Evolutionary conservation across 2,888 invertebrate species (phyloP).

Genomic region (Macaria notata): DNA sequence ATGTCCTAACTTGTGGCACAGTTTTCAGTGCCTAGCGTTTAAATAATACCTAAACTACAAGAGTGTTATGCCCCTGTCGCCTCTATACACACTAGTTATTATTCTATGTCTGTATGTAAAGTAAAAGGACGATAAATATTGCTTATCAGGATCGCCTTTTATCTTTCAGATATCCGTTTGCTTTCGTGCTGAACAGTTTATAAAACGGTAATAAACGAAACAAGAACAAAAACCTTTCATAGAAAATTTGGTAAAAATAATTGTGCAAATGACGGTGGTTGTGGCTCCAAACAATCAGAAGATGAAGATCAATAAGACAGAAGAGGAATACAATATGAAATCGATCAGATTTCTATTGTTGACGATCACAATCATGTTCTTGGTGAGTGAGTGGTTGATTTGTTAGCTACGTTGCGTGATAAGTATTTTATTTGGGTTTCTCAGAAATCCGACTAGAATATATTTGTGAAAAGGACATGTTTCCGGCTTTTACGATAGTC

Average conservation of each 20-base stretch:
- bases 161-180: constrained; percentile 40
- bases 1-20: too few species aligned
- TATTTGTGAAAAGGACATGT: too few species aligned
- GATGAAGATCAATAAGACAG: constrained; percentile 65
- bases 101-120: background rate
- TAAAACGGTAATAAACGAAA: background rate
- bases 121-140: constrained; percentile 29
- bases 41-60: too few species aligned
- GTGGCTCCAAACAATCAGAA: constrained; percentile 41
- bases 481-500: too few species aligned
- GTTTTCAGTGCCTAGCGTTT: too few species aligned
- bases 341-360: constrained; percentile 71
- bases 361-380: constrained; percentile 72
- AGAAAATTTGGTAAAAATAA: background rate
- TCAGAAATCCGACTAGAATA: too few species aligned
- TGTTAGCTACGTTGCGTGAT: constrained; percentile 1
- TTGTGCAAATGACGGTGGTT: constrained; percentile 36
- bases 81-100: too few species aligned
- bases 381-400: constrained; percentile 54
- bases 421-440: too few species aligned
- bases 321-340: constrained; percentile 74
- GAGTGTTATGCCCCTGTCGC: too few species aligned
- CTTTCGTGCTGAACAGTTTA: constrained; percentile 22
- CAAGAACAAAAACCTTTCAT: background rate
- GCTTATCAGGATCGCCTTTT: constrained; percentile 46